phyloP scores from a whole-genome alignment of 1,140 invertebrate genomes.

The Metopolophium dirhodum region DNA sequence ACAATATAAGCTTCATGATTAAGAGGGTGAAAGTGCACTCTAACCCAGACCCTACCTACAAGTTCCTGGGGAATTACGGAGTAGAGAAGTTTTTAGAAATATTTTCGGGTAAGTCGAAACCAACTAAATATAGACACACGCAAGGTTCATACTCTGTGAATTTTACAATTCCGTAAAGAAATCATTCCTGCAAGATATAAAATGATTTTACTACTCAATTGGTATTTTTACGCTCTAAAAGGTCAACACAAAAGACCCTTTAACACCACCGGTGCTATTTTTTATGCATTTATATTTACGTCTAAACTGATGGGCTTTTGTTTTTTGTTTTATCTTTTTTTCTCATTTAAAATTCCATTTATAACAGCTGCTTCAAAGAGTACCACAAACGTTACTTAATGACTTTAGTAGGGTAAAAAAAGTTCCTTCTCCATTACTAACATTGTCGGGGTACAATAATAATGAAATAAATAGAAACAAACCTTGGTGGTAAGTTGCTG shows the following conservation, averaged over 20 bases:
- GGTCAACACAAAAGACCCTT: slow-evolving; percentile 51
- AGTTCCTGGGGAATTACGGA: slow-evolving; percentile 90
- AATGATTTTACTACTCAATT: slow-evolving; percentile 32
- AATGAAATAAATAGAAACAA: background rate
- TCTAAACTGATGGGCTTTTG: slow-evolving; percentile 26
- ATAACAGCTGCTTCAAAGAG: slow-evolving; percentile 51
- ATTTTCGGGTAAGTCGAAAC: slow-evolving; percentile 77
- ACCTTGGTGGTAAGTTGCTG: background rate
- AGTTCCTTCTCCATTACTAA: background rate
- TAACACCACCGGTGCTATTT: slow-evolving; percentile 32
- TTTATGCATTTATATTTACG: slow-evolving; percentile 30
- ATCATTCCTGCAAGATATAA: background rate
- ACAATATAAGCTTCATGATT: slow-evolving; percentile 96
- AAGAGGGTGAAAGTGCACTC: slow-evolving; percentile 94
- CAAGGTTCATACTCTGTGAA: background rate
- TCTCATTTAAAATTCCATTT: slow-evolving; percentile 55
- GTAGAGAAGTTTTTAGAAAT: slow-evolving; percentile 93
- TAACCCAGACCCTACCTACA: slow-evolving; percentile 80
- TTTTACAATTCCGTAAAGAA: background rate
- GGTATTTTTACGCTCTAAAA: slow-evolving; percentile 51
- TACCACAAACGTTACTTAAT: slow-evolving; percentile 48
- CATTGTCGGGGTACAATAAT: background rate
- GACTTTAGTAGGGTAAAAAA: slow-evolving; percentile 33
- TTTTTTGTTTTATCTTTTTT: slow-evolving; percentile 39
- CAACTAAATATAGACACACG: background rate